These are phyloP conservation scores for Tragelaphus buxtoni DNA, from an alignment of 2,113 vertebrate genomes.

Conservation along the genomic window DNA sequence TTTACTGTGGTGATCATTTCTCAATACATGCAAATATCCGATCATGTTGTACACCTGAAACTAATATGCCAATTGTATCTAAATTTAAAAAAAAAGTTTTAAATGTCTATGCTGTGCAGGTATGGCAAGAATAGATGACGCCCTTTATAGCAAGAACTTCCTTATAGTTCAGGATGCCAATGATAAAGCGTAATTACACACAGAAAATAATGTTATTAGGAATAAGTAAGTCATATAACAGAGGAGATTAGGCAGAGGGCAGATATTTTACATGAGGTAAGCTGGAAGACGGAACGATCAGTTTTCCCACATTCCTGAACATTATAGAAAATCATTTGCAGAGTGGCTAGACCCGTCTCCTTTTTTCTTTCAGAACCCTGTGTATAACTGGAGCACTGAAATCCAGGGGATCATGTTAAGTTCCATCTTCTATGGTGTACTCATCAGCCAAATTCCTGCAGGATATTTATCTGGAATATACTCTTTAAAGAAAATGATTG, in stretches of 20 bases:
- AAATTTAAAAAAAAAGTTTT: neutral
- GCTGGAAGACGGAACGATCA: neutral
- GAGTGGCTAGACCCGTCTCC: neutral
- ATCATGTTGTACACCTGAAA: neutral
- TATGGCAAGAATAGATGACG: neutral
- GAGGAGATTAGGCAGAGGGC: neutral
- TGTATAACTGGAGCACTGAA: constrained; percentile 53
- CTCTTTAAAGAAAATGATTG: constrained; percentile 78
- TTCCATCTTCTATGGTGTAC: constrained; percentile 83
- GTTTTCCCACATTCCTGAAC: neutral
- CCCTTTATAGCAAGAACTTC: neutral
- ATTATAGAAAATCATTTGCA: neutral
- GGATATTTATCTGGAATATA: constrained; percentile 84
- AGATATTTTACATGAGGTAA: neutral
- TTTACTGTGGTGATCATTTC: neutral
- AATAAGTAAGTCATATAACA: neutral
- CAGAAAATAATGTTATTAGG: neutral
- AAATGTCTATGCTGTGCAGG: neutral
- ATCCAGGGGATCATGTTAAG: constrained; percentile 84
- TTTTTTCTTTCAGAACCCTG: constrained; percentile 35
- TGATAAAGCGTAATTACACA: neutral
- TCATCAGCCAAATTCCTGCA: constrained; percentile 79
- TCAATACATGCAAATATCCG: neutral
- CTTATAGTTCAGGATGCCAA: neutral
- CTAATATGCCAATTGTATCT: neutral